These are phyloP conservation scores for Microctonus brassicae DNA, from an alignment of 2,888 invertebrate genomes.

Conservation along the genomic window DNA sequence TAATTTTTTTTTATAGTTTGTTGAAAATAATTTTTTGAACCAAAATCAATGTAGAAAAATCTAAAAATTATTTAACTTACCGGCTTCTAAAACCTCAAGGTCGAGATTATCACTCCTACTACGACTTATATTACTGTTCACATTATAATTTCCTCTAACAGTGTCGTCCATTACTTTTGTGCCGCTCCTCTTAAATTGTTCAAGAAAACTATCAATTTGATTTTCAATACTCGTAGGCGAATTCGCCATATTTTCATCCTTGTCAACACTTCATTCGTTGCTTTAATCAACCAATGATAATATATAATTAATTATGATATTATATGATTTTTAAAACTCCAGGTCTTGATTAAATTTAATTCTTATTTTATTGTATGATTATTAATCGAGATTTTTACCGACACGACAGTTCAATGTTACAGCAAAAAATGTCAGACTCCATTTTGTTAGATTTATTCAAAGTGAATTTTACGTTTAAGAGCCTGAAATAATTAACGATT, in stretches of 20 bases:
- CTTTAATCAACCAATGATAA: not conserved
- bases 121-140: slow-evolving; percentile 62
- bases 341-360: slow-evolving; percentile 7
- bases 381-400: slow-evolving; percentile 23
- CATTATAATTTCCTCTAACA: slow-evolving; percentile 53
- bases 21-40: too few species aligned
- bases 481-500: slow-evolving; percentile 20
- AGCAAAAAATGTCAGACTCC: slow-evolving; percentile 42
- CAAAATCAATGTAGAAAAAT: too few species aligned
- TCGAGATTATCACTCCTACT: slow-evolving; percentile 66
- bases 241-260: slow-evolving; percentile 72
- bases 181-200: slow-evolving; percentile 85
- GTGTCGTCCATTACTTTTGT: slow-evolving; percentile 80
- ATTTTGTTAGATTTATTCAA: slow-evolving; percentile 40
- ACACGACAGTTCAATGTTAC: slow-evolving; percentile 15
- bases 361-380: slow-evolving; percentile 18
- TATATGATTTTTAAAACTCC: not conserved
- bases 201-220: slow-evolving; percentile 87
- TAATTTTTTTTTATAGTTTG: too few species aligned
- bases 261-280: not conserved
- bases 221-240: slow-evolving; percentile 83
- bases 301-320: too few species aligned
- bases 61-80: slow-evolving; percentile 55
- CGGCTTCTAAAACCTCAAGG: slow-evolving; percentile 65
- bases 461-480: slow-evolving; percentile 10